These are phyloP conservation scores for Zaprionus ornatus DNA, from an alignment of 1,140 invertebrate genomes.

Conservation along the genomic window DNA sequence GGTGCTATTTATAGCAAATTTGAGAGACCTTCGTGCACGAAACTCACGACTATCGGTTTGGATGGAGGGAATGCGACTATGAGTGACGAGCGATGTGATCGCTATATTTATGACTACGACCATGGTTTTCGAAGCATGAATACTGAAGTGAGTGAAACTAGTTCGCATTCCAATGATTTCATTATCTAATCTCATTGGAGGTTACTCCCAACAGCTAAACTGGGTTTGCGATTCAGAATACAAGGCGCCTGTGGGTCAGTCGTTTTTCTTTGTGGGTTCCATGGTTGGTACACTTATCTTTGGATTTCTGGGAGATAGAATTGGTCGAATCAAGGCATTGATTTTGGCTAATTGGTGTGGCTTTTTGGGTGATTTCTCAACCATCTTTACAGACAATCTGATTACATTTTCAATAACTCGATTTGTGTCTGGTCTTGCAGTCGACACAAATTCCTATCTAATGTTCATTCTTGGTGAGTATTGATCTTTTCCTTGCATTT, in stretches of 20 bases:
- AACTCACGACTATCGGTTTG: constrained; percentile 40
- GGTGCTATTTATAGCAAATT: constrained; percentile 59
- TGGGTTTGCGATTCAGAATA: constrained; percentile 87
- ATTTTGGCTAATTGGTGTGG: constrained; percentile 85
- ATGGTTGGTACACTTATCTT: constrained; percentile 85
- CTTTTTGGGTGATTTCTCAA: constrained; percentile 85
- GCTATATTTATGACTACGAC: constrained; percentile 84
- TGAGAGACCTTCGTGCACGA: constrained; percentile 65
- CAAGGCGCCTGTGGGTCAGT: constrained; percentile 85
- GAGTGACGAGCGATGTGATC: constrained; percentile 68
- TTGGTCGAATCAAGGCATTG: constrained; percentile 85
- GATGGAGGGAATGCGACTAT: constrained; percentile 43
- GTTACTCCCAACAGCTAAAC: constrained; percentile 83
- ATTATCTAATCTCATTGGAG: constrained; percentile 9
- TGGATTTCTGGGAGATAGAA: constrained; percentile 85
- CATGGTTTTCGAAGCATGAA: constrained; percentile 85
- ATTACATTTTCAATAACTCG: constrained; percentile 84
- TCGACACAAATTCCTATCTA: constrained; percentile 86
- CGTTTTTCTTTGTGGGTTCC: constrained; percentile 86
- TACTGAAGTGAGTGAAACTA: constrained; percentile 84
- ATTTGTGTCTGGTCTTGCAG: constrained; percentile 85
- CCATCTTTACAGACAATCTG: constrained; percentile 83
- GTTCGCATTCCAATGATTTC: not conserved
- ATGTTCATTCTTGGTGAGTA: constrained; percentile 86
- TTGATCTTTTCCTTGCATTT: constrained; percentile 2